Conservation (phyloP, 2,113 vertebrate species). For the Mungos mungo region DNA sequence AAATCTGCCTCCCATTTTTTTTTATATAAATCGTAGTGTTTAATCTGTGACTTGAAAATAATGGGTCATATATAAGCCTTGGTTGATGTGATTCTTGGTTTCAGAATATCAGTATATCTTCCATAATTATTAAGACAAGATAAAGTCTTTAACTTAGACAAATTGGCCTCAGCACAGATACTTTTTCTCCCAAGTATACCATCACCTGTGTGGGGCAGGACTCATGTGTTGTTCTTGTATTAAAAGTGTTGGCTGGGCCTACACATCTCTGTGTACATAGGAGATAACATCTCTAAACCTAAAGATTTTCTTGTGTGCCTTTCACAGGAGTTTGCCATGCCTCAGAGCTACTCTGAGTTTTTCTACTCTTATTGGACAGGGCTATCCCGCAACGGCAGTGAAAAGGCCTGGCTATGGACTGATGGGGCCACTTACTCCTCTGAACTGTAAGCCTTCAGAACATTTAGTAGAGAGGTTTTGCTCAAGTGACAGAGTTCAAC, state of each 20-base stretch:
- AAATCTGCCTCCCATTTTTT: background rate
- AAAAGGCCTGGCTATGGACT: slow-evolving; percentile 70
- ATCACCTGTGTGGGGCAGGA: background rate
- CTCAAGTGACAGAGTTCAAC: background rate
- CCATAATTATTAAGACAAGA: background rate
- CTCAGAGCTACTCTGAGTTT: slow-evolving; percentile 77
- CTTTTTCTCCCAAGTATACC: background rate
- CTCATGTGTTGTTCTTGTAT: background rate
- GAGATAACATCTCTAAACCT: background rate
- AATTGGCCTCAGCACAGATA: background rate
- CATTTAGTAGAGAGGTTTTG: background rate
- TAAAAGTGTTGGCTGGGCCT: background rate
- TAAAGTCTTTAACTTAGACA: background rate
- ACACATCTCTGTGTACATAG: background rate
- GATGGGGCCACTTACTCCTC: slow-evolving; percentile 60
- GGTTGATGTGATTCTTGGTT: background rate
- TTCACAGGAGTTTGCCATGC: slow-evolving; percentile 75
- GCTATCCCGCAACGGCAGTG: slow-evolving; percentile 58
- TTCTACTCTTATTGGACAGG: slow-evolving; percentile 82
- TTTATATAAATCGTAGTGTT: background rate
- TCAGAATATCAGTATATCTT: background rate
- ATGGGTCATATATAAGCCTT: background rate
- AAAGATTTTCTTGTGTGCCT: slow-evolving; percentile 58
- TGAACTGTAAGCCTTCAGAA: slow-evolving; percentile 66
- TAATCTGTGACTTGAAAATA: background rate